Conservation (phyloP, 2,888 invertebrate genomes). For the Macropis europaea region DNA sequence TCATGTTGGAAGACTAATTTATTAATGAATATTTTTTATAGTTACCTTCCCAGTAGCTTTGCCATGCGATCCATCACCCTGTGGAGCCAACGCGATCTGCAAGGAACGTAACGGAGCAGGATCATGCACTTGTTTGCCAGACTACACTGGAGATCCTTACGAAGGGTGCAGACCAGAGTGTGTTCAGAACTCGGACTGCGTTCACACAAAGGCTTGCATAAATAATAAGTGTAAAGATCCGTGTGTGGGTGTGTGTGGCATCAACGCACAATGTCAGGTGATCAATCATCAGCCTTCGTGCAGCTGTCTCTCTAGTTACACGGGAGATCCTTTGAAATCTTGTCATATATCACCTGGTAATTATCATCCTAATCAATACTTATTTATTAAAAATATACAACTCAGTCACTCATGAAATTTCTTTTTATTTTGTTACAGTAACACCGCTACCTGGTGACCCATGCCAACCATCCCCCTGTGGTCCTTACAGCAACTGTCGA, state of each 20-base stretch:
- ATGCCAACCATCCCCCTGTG: slow-evolving; percentile 88
- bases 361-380: not conserved
- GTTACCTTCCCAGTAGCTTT: slow-evolving; percentile 73
- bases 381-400: too few species aligned
- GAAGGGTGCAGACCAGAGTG: slow-evolving; percentile 93
- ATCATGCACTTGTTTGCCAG: slow-evolving; percentile 90
- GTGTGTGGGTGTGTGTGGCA: slow-evolving; percentile 90
- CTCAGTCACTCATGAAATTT: not conserved
- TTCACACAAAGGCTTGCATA: slow-evolving; percentile 87
- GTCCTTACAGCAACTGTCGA: slow-evolving; percentile 90
- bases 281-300: slow-evolving; percentile 91
- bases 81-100: slow-evolving; percentile 92
- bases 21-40: not conserved
- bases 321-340: slow-evolving; percentile 89
- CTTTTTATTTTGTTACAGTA: slow-evolving; percentile 21
- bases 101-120: slow-evolving; percentile 90
- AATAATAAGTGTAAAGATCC: slow-evolving; percentile 93
- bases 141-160: slow-evolving; percentile 93
- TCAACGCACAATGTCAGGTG: slow-evolving; percentile 91
- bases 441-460: slow-evolving; percentile 79
- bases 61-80: slow-evolving; percentile 92
- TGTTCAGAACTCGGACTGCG: slow-evolving; percentile 92
- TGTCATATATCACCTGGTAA: slow-evolving; percentile 83
- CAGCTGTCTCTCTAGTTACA: slow-evolving; percentile 86
- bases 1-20: not conserved